These are phyloP conservation scores for Sebastes matsubarae DNA, from an alignment of 2,797 vertebrate species.

Conservation along the genomic window DNA sequence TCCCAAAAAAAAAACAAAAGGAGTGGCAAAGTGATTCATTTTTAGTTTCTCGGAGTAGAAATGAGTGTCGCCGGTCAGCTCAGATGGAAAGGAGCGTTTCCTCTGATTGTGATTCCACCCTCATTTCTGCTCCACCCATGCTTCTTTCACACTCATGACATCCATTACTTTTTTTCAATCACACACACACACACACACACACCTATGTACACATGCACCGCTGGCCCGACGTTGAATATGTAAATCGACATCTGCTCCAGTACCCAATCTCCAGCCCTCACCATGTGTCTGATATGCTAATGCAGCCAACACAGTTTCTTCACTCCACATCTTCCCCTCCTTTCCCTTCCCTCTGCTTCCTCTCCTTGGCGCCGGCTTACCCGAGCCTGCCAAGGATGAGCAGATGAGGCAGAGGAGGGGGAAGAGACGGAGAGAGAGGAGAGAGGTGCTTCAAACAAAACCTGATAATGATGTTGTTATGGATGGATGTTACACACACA, in stretches of 20 bases:
- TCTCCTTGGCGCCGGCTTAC: conserved; percentile 45
- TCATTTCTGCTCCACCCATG: conserved; percentile 49
- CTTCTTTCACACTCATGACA: conserved; percentile 59
- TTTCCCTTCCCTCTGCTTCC: conserved; percentile 56
- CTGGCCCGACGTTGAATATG: conserved; percentile 82
- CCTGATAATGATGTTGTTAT: conserved; percentile 84
- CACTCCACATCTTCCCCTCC: conserved; percentile 67
- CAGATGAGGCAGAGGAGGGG: conserved; percentile 70
- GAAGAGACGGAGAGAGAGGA: conserved; percentile 26
- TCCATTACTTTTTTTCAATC: conserved; percentile 27
- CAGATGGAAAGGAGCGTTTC: background rate
- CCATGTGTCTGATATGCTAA: conserved; percentile 86
- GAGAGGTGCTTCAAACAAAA: conserved; percentile 75
- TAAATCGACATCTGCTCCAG: conserved; percentile 86
- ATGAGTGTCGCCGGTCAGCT: conserved; percentile 22
- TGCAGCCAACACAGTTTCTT: conserved; percentile 72
- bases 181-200: conserved; percentile 37
- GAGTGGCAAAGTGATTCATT: conserved; percentile 32
- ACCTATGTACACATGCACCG: conserved; percentile 66
- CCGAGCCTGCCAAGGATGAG: conserved; percentile 70
- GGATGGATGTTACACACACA: conserved; percentile 76
- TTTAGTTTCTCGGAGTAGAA: conserved; percentile 15
- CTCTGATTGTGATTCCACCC: conserved; percentile 42
- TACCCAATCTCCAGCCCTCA: conserved; percentile 79
- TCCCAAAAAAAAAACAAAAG: conserved; percentile 15